phyloP scores from a whole-genome alignment of 2,888 invertebrate species.

The Acronicta alni region DNA sequence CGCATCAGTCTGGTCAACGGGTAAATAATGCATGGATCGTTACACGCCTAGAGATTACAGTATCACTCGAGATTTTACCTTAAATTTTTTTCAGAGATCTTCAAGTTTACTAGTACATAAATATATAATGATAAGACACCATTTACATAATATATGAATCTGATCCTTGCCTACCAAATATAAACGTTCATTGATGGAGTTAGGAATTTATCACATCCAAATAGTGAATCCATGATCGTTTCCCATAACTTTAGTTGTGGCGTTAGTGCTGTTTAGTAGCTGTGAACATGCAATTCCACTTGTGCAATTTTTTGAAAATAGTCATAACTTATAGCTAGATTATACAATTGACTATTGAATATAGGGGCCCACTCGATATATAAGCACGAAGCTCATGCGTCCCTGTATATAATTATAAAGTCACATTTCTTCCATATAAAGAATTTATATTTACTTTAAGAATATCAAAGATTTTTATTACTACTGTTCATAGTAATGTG shows the following conservation, averaged over 20 bases:
- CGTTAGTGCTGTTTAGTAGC: slow-evolving; percentile 84
- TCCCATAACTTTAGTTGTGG: slow-evolving; percentile 76
- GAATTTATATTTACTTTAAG: slow-evolving; percentile 88
- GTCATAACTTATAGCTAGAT: slow-evolving; percentile 88
- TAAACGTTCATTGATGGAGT: slow-evolving; percentile 71
- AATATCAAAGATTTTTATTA: slow-evolving; percentile 83
- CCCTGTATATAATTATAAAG: slow-evolving; percentile 74
- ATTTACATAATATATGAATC: slow-evolving; percentile 76
- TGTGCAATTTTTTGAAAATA: slow-evolving; percentile 88
- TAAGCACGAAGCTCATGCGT: slow-evolving; percentile 79
- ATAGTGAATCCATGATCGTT: slow-evolving; percentile 75
- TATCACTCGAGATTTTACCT: slow-evolving; percentile 88
- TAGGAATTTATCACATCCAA: slow-evolving; percentile 71
- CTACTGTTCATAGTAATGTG: slow-evolving; percentile 81
- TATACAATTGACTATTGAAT: slow-evolving; percentile 88
- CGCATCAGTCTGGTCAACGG: slow-evolving; percentile 80
- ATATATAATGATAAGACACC: slow-evolving; percentile 82
- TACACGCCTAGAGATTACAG: slow-evolving; percentile 85
- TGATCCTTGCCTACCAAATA: slow-evolving; percentile 83
- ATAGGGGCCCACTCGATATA: slow-evolving; percentile 85
- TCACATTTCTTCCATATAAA: slow-evolving; percentile 86
- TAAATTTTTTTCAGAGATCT: slow-evolving; percentile 83
- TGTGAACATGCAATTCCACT: slow-evolving; percentile 88
- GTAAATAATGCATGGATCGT: slow-evolving; percentile 72
- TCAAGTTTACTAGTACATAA: slow-evolving; percentile 84